Evolutionary conservation across 2,888 invertebrate genomes (phyloP).

Genomic region (Oxycera nigricornis): DNA sequence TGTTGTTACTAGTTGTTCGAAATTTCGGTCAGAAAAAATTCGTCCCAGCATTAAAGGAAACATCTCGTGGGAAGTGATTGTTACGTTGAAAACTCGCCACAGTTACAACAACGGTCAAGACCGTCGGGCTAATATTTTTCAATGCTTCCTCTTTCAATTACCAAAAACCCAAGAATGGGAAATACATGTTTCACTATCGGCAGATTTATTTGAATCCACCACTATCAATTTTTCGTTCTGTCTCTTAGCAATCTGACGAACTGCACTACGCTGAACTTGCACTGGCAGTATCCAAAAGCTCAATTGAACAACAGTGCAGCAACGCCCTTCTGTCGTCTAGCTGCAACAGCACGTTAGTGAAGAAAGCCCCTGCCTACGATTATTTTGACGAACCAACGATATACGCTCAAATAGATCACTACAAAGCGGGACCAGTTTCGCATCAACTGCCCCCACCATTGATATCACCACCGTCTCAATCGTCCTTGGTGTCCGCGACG

Average conservation of each 20-base stretch:
- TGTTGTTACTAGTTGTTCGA: too few species aligned
- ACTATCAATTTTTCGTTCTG: neutral
- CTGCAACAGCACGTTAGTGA: slow-evolving; percentile 43
- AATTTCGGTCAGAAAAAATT: too few species aligned
- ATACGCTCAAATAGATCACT: slow-evolving; percentile 78
- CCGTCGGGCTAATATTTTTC: too few species aligned
- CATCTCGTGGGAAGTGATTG: too few species aligned
- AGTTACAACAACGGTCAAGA: too few species aligned
- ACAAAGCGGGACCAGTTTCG: slow-evolving; percentile 59
- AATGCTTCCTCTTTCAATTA: too few species aligned
- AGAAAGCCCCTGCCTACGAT: slow-evolving; percentile 54
- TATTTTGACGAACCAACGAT: slow-evolving; percentile 72
- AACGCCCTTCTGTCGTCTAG: slow-evolving; percentile 44
- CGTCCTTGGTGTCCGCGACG: slow-evolving; percentile 54
- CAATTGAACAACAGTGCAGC: slow-evolving; percentile 47
- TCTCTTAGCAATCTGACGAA: slow-evolving; percentile 52
- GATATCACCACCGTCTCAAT: slow-evolving; percentile 61
- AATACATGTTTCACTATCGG: too few species aligned
- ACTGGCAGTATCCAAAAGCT: slow-evolving; percentile 53
- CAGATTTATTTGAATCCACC: too few species aligned
- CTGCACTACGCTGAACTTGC: slow-evolving; percentile 60
- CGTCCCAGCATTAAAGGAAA: too few species aligned
- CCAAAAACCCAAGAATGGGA: too few species aligned
- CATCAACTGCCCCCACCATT: slow-evolving; percentile 62
- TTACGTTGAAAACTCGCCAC: too few species aligned